phyloP scores from a whole-genome alignment of 2,888 invertebrate species.

The Caenorhabditis angaria region DNA sequence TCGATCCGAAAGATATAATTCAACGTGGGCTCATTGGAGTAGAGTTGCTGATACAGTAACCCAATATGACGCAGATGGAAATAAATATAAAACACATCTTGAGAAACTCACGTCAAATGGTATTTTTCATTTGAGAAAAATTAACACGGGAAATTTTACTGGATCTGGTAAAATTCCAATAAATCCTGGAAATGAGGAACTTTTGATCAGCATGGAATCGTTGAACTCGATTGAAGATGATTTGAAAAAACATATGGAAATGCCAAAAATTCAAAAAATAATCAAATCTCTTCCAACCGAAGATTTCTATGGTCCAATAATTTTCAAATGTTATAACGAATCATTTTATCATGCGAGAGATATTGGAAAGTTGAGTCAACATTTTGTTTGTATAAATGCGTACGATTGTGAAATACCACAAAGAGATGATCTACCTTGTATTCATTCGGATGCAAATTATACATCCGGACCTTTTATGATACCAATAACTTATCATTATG shows the following conservation, averaged over 20 bases:
- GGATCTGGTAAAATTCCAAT: neutral
- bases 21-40: conserved; percentile 34
- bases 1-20: conserved; percentile 31
- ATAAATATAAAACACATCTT: neutral
- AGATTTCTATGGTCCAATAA: conserved; percentile 30
- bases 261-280: neutral
- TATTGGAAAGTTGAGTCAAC: neutral
- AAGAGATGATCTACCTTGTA: conserved; percentile 16
- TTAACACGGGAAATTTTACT: no score
- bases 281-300: conserved; percentile 10
- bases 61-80: conserved; percentile 8
- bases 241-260: no score
- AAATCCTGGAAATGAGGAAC: neutral
- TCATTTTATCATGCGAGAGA: neutral
- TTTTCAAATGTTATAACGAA: conserved; percentile 34
- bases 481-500: conserved; percentile 36
- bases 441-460: conserved; percentile 36
- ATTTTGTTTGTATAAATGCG: conserved; percentile 23
- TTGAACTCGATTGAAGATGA: neutral
- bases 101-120: neutral
- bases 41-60: conserved; percentile 16
- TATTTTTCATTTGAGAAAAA: neutral
- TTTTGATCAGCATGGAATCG: neutral
- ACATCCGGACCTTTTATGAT: conserved; percentile 33
- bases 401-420: conserved; percentile 32